phyloP scores from a whole-genome alignment of 2,888 invertebrate species.

The Drosophila fulvimacula region DNA sequence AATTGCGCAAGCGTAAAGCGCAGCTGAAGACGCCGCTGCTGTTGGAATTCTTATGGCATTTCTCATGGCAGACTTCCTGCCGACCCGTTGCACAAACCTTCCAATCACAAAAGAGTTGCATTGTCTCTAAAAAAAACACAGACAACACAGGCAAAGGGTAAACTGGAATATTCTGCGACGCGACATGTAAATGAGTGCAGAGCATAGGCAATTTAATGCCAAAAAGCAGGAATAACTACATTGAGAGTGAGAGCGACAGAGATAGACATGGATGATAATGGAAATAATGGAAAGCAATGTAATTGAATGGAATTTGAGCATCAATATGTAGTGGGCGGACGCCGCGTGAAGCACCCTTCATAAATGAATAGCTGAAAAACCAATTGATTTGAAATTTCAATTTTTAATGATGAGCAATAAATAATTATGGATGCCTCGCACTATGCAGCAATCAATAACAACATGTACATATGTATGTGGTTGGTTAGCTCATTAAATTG shows the following conservation, averaged over 20 bases:
- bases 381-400: slow-evolving; percentile 11
- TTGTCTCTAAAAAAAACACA: too few species aligned
- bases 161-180: slow-evolving; percentile 37
- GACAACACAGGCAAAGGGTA: background rate
- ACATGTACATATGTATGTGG: background rate
- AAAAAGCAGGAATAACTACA: slow-evolving; percentile 29
- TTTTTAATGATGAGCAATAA: slow-evolving; percentile 20
- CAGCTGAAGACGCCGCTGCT: slow-evolving; percentile 46
- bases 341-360: slow-evolving; percentile 33
- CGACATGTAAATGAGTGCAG: slow-evolving; percentile 75
- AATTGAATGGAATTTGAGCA: slow-evolving; percentile 8
- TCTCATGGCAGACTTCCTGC: slow-evolving; percentile 56
- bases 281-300: slow-evolving; percentile 8
- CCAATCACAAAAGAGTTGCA: slow-evolving; percentile 69
- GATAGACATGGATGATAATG: background rate
- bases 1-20: slow-evolving; percentile 75
- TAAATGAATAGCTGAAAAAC: slow-evolving; percentile 24
- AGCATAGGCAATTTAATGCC: slow-evolving; percentile 67
- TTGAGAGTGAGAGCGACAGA: background rate
- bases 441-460: slow-evolving; percentile 6
- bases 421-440: slow-evolving; percentile 17
- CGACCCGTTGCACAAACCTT: slow-evolving; percentile 21
- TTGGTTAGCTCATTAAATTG: background rate
- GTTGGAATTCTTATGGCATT: slow-evolving; percentile 74
- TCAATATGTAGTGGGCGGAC: slow-evolving; percentile 18